Percentiles rank a stretch among this genome's conserved stretches.
Conservation (phyloP, 2,113 vertebrate genomes). For the Hippocampus zosterae region DNA sequence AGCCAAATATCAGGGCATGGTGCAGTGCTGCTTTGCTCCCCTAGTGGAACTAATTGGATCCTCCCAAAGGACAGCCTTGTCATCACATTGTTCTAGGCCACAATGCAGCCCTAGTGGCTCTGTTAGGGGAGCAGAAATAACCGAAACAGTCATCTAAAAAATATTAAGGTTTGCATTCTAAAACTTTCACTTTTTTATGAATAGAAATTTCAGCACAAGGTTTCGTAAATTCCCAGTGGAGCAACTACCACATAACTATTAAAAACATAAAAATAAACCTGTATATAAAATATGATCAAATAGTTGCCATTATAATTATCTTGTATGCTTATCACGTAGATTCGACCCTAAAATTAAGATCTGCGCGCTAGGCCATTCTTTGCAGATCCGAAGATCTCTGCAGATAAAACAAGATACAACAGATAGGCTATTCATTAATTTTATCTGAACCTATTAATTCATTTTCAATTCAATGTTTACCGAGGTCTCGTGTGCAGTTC, state of each 20-base stretch:
- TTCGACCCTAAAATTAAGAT: background rate
- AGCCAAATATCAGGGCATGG: conserved; percentile 69
- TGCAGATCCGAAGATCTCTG: background rate
- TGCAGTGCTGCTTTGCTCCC: conserved; percentile 63
- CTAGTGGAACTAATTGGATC: conserved; percentile 74
- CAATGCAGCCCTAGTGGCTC: conserved; percentile 55
- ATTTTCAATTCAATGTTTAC: conserved; percentile 47
- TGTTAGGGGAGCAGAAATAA: conserved; percentile 49
- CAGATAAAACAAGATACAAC: conserved; percentile 38
- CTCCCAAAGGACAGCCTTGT: conserved; percentile 70
- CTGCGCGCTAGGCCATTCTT: background rate
- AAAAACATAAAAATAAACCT: background rate
- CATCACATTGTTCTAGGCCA: conserved; percentile 68
- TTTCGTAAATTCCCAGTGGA: background rate
- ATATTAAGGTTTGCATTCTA: conserved; percentile 23
- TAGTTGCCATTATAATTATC: background rate
- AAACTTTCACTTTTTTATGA: conserved; percentile 17
- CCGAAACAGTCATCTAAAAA: conserved; percentile 40
- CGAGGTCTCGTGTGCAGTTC: conserved; percentile 44
- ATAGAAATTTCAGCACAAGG: background rate
- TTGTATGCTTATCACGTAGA: background rate
- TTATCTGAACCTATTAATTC: conserved; percentile 51
- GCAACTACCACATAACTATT: background rate
- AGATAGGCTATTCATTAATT: conserved; percentile 46
- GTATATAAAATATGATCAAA: background rate